These are phyloP conservation scores for Fundulus diaphanus DNA, from an alignment of 2,797 vertebrate species.

Conservation along the genomic window DNA sequence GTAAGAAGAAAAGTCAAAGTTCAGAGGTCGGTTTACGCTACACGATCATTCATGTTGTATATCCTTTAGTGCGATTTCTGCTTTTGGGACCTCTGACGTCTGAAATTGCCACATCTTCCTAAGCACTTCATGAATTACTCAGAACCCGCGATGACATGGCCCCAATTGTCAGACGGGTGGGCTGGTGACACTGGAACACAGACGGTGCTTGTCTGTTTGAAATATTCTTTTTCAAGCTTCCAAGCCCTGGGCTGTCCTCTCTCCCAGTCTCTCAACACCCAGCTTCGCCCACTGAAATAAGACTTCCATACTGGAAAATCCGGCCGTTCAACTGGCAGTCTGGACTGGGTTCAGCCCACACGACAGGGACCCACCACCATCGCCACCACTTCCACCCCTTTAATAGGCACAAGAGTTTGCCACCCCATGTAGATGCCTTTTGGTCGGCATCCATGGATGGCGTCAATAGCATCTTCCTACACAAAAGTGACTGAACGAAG, in stretches of 20 bases:
- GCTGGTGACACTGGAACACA: conserved; percentile 85
- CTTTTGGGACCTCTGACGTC: conserved; percentile 72
- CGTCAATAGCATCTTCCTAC: conserved; percentile 88
- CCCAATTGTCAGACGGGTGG: conserved; percentile 86
- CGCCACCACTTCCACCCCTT: conserved; percentile 62
- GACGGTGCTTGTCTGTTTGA: conserved; percentile 85
- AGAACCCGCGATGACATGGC: conserved; percentile 76
- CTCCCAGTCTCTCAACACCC: conserved; percentile 81
- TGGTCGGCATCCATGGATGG: conserved; percentile 83
- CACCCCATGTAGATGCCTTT: conserved; percentile 83
- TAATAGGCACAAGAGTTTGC: conserved; percentile 78
- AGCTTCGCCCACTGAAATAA: conserved; percentile 80
- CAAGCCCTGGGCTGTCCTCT: conserved; percentile 79
- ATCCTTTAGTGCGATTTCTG: conserved; percentile 45
- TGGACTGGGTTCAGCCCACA: conserved; percentile 79
- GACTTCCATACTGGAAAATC: conserved; percentile 83
- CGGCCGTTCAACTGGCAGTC: conserved; percentile 80
- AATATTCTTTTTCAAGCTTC: conserved; percentile 82
- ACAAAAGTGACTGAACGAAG: conserved; percentile 83
- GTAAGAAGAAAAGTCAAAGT: not conserved
- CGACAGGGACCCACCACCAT: conserved; percentile 59
- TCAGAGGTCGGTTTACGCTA: not conserved
- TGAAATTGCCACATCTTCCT: conserved; percentile 69
- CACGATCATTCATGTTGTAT: conserved; percentile 5
- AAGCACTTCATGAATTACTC: conserved; percentile 79